Evolutionary conservation across 2,888 invertebrate genomes (phyloP).

Genomic region (Acrobasis suavella): DNA sequence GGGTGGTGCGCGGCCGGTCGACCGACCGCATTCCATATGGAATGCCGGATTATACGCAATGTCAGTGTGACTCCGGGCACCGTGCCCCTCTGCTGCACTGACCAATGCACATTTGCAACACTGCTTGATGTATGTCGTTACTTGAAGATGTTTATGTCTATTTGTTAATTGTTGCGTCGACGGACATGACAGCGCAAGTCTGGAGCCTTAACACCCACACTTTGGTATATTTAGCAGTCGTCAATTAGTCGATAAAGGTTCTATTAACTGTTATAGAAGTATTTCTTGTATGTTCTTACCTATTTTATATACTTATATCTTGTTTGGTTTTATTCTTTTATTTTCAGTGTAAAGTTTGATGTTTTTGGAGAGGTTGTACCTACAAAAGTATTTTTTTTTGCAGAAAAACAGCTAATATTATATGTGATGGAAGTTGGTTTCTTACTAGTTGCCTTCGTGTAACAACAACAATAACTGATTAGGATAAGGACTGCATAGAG

Average conservation of each 20-base stretch:
- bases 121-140: conserved; percentile 26
- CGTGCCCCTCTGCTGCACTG: conserved; percentile 46
- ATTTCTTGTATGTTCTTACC: not conserved
- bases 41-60: conserved; percentile 80
- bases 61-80: conserved; percentile 72
- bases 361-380: too few relatives aligned
- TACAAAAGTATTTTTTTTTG: too few relatives aligned
- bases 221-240: conserved; percentile 34
- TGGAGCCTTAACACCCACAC: conserved; percentile 36
- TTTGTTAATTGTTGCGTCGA: conserved; percentile 33
- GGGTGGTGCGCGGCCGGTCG: conserved; percentile 63
- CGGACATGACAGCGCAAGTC: conserved; percentile 54
- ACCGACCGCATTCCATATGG: conserved; percentile 80
- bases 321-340: not conserved
- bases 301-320: not conserved
- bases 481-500: too few relatives aligned
- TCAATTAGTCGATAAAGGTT: conserved; percentile 28
- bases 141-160: conserved; percentile 34
- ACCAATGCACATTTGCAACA: conserved; percentile 54
- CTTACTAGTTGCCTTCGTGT: too few relatives aligned
- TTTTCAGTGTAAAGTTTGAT: too few relatives aligned
- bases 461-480: too few relatives aligned
- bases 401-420: too few relatives aligned
- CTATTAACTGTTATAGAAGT: not conserved
- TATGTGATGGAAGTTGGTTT: too few relatives aligned